These are phyloP conservation scores for Pristionchus exspectatus DNA, from an alignment of 2,888 invertebrate species.

Conservation along the genomic window DNA sequence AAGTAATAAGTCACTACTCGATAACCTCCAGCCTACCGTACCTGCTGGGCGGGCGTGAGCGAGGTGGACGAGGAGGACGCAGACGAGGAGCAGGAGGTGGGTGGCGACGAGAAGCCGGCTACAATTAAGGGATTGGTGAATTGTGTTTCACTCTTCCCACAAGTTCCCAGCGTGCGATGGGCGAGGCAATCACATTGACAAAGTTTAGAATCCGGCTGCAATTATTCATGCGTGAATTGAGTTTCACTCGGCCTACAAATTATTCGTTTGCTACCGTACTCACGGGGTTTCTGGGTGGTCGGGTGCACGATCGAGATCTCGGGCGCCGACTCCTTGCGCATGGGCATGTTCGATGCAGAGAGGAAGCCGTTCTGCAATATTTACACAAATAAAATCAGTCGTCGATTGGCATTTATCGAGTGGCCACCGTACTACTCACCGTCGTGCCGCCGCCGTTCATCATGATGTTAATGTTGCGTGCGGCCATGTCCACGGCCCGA, in stretches of 20 bases:
- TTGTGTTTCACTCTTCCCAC: too few relatives aligned
- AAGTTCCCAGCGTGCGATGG: too few relatives aligned
- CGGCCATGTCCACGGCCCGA: neutral
- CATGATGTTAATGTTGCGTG: slow-evolving; percentile 15
- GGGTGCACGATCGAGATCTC: slow-evolving; percentile 5
- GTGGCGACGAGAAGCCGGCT: slow-evolving; percentile 41
- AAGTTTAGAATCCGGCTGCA: slow-evolving; percentile 17
- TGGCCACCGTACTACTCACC: neutral
- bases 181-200: too few relatives aligned
- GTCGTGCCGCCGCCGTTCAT: slow-evolving; percentile 2
- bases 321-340: slow-evolving; percentile 41
- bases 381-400: slow-evolving; percentile 7
- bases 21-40: too few relatives aligned
- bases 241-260: too few relatives aligned
- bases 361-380: slow-evolving; percentile 46
- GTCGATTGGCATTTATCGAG: neutral
- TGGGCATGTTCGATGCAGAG: neutral
- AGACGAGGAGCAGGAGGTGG: neutral
- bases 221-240: too few relatives aligned
- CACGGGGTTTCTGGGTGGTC: slow-evolving; percentile 1
- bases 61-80: slow-evolving; percentile 2
- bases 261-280: neutral
- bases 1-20: too few relatives aligned
- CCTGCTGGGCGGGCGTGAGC: neutral
- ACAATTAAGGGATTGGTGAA: neutral